Evolutionary conservation across 2,113 vertebrate species (phyloP).

Genomic region (Prinia subflava): DNA sequence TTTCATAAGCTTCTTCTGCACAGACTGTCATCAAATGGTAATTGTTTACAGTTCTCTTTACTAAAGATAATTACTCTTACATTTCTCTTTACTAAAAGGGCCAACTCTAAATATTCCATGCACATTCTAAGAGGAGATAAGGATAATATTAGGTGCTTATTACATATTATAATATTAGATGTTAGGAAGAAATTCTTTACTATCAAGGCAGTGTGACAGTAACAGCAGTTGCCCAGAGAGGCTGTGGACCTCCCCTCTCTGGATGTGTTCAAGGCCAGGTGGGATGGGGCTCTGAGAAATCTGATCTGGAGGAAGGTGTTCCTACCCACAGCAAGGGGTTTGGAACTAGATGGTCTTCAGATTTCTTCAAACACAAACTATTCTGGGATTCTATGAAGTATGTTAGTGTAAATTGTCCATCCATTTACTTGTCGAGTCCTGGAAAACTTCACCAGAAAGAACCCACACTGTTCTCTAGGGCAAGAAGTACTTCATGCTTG

Average conservation of each 20-base stretch:
- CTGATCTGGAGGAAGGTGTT: background rate
- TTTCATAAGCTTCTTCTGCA: background rate
- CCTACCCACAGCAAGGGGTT: background rate
- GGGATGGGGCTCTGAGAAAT: background rate
- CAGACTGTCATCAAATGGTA: background rate
- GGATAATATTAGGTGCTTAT: background rate
- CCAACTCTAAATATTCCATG: background rate
- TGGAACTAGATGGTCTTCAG: background rate
- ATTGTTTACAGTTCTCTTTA: background rate
- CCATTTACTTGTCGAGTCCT: background rate
- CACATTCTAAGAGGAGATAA: background rate
- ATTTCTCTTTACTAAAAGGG: background rate
- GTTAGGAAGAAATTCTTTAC: background rate
- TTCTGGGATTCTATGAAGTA: background rate
- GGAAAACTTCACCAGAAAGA: background rate
- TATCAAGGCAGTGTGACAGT: background rate
- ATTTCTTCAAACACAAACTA: background rate
- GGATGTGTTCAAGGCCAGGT: fast-evolving
- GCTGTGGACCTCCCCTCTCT: background rate
- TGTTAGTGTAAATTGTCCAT: background rate
- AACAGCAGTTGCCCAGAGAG: background rate
- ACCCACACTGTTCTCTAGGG: background rate
- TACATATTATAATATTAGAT: background rate
- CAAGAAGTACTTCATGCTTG: background rate
- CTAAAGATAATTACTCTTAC: background rate